A percentile compares a stretch with the other conserved stretches of the same genome.
These are phyloP conservation scores for Thamnophis sirtalis DNA, from an alignment of 2,113 vertebrate genomes.

Conservation along the genomic window DNA sequence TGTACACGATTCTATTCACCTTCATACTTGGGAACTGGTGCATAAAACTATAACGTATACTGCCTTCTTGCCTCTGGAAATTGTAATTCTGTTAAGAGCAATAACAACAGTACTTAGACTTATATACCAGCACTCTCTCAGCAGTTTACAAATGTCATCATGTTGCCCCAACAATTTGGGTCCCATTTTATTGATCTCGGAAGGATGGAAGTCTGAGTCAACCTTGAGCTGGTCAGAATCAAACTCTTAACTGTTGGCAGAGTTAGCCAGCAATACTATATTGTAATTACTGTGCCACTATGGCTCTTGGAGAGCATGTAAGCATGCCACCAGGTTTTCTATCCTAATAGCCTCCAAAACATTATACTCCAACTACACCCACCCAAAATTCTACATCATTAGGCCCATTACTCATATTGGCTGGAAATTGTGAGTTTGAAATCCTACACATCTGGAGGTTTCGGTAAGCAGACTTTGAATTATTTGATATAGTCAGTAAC, in stretches of 20 bases:
- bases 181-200: no score
- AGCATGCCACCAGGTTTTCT: neutral
- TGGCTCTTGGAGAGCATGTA: neutral
- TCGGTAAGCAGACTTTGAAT: neutral
- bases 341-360: neutral
- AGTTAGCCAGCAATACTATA: no score
- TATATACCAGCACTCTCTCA: neutral
- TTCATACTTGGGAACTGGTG: slow-evolving; percentile 4
- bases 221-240: no score
- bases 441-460: neutral
- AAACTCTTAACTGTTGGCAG: neutral
- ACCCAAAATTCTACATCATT: neutral
- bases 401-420: neutral
- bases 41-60: slow-evolving; percentile 31
- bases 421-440: neutral
- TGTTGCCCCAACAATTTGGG: no score
- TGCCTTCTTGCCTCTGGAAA: slow-evolving; percentile 34
- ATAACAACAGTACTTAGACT: neutral
- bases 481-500: neutral
- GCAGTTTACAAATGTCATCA: no score
- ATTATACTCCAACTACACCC: neutral
- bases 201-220: no score
- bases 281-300: no score
- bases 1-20: slow-evolving; percentile 1
- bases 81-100: neutral